A percentile compares a stretch with the other conserved stretches of the same genome.
These are phyloP conservation scores for Acleris emargana DNA, from an alignment of 2,888 invertebrate genomes.

Conservation along the genomic window DNA sequence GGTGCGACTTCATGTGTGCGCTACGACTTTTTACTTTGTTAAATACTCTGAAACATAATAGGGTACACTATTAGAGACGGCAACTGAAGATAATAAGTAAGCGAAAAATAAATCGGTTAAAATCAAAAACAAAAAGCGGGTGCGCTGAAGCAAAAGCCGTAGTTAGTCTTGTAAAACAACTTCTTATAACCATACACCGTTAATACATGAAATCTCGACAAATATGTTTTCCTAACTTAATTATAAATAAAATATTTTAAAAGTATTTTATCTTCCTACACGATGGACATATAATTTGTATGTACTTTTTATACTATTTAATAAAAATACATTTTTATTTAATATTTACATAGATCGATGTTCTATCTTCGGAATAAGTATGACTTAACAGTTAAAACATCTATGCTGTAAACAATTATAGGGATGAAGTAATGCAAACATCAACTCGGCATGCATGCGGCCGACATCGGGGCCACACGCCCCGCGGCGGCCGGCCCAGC, in stretches of 20 bases:
- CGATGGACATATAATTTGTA: slow-evolving; percentile 65
- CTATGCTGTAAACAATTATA: slow-evolving; percentile 50
- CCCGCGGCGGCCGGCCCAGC: no score
- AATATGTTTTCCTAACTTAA: slow-evolving; percentile 56
- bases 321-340: slow-evolving; percentile 59
- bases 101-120: slow-evolving; percentile 50
- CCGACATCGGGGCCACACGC: slow-evolving; percentile 58
- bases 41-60: slow-evolving; percentile 92
- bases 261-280: slow-evolving; percentile 52
- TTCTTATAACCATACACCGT: slow-evolving; percentile 65
- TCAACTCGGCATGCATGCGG: slow-evolving; percentile 68
- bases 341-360: slow-evolving; percentile 69
- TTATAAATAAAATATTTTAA: slow-evolving; percentile 63
- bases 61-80: slow-evolving; percentile 74
- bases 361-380: slow-evolving; percentile 40
- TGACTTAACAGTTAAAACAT: slow-evolving; percentile 34
- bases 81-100: slow-evolving; percentile 61
- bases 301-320: slow-evolving; percentile 52
- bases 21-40: slow-evolving; percentile 99
- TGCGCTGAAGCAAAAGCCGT: slow-evolving; percentile 63
- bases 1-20: slow-evolving; percentile 99
- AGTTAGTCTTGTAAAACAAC: slow-evolving; percentile 61
- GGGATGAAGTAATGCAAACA: slow-evolving; percentile 56
- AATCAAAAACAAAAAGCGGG: slow-evolving; percentile 49
- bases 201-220: slow-evolving; percentile 63